Percentiles rank a stretch among this genome's conserved stretches.
These are phyloP conservation scores for Loripinus fragilis DNA, from an alignment of 2,888 invertebrate genomes.

Conservation along the genomic window DNA sequence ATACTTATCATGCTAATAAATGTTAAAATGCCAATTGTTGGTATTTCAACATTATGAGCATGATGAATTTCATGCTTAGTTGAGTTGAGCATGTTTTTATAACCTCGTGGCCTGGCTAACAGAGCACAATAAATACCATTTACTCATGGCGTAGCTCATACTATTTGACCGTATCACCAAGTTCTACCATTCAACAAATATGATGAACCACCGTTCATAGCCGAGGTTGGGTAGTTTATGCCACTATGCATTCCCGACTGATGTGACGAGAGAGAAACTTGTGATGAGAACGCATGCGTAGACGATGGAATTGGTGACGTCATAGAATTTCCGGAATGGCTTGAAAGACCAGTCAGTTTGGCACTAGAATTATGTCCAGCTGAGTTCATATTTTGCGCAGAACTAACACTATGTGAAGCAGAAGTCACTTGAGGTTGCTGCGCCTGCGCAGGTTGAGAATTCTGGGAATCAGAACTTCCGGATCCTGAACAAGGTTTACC, in stretches of 20 bases:
- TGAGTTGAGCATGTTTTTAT: too few species aligned
- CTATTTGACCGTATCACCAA: slow-evolving; percentile 66
- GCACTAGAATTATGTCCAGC: slow-evolving; percentile 54
- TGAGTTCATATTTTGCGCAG: slow-evolving; percentile 25
- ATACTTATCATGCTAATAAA: too few species aligned
- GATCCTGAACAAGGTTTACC: slow-evolving; percentile 84
- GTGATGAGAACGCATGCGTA: slow-evolving; percentile 63
- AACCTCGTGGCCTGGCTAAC: too few species aligned
- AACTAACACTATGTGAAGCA: slow-evolving; percentile 38
- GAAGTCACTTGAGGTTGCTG: slow-evolving; percentile 58
- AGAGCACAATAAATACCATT: too few species aligned
- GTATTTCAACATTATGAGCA: too few species aligned
- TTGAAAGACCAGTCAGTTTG: slow-evolving; percentile 44
- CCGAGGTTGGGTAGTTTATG: slow-evolving; percentile 70
- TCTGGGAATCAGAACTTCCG: slow-evolving; percentile 44
- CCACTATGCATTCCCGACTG: slow-evolving; percentile 69
- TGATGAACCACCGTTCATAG: slow-evolving; percentile 75
- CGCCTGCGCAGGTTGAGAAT: slow-evolving; percentile 48
- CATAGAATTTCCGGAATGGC: slow-evolving; percentile 54
- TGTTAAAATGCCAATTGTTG: too few species aligned
- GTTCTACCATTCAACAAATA: slow-evolving; percentile 76
- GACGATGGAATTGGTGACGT: slow-evolving; percentile 57
- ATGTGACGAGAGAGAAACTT: slow-evolving; percentile 47
- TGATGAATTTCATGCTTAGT: too few species aligned
- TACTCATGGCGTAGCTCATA: too few species aligned